Conservation (phyloP, 2,113 vertebrate species). For the Pongo pygmaeus region DNA sequence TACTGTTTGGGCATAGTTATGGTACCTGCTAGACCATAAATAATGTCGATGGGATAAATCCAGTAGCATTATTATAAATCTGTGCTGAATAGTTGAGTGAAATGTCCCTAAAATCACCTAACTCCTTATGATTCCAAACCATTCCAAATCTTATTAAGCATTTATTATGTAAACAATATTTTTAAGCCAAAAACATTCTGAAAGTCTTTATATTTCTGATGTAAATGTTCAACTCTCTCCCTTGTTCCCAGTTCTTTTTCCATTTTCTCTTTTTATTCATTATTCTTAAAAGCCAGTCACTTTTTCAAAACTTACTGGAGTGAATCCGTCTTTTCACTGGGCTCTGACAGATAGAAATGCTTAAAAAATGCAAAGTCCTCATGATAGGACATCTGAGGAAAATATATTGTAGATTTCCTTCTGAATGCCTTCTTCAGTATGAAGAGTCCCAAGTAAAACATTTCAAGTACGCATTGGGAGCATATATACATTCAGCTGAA, state of each 20-base stretch:
- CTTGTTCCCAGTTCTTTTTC: neutral
- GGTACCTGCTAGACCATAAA: neutral
- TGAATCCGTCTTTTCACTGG: conserved; percentile 66
- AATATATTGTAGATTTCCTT: conserved; percentile 63
- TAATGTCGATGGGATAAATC: neutral
- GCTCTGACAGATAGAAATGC: neutral
- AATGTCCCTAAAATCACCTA: conserved; percentile 28
- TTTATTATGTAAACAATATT: conserved; percentile 55
- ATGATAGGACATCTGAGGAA: conserved; percentile 62
- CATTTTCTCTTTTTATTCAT: neutral
- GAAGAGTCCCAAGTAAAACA: conserved; percentile 57
- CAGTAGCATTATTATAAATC: conserved; percentile 11
- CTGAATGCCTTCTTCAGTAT: conserved; percentile 43
- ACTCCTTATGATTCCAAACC: conserved; percentile 10
- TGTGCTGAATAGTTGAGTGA: conserved; percentile 28
- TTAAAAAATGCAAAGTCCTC: conserved; percentile 69
- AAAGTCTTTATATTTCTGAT: neutral
- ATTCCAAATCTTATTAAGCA: conserved; percentile 13
- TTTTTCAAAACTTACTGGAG: conserved; percentile 58
- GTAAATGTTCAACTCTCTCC: neutral
- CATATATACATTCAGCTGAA: neutral
- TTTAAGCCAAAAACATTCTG: conserved; percentile 26
- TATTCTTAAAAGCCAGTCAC: conserved; percentile 36
- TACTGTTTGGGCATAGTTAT: neutral
- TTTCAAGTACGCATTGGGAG: conserved; percentile 33